These are phyloP conservation scores for Perccottus glenii DNA, from an alignment of 2,113 vertebrate genomes.

Conservation along the genomic window DNA sequence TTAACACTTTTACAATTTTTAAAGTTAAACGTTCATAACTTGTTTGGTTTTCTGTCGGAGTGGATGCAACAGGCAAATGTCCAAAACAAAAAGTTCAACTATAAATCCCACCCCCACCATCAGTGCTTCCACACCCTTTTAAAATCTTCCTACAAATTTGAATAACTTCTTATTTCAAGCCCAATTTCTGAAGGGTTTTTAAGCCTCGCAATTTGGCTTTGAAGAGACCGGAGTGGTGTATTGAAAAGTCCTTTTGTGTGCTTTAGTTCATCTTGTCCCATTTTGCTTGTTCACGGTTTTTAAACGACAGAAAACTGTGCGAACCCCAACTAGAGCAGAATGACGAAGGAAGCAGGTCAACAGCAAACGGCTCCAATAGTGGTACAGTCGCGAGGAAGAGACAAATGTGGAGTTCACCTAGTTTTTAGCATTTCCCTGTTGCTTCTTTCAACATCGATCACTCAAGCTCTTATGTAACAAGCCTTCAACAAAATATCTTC, in stretches of 20 bases:
- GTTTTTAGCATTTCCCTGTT: slow-evolving; percentile 11
- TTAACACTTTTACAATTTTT: no score
- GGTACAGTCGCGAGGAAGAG: slow-evolving; percentile 2
- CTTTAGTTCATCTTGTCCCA: slow-evolving; percentile 15
- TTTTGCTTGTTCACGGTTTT: not conserved
- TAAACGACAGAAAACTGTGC: slow-evolving; percentile 12
- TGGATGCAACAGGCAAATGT: slow-evolving; percentile 52
- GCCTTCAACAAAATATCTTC: not conserved
- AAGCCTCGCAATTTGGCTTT: not conserved
- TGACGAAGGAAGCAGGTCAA: not conserved
- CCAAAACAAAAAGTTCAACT: not conserved
- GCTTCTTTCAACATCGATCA: slow-evolving; percentile 18
- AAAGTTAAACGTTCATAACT: not conserved
- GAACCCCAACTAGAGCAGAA: slow-evolving; percentile 4
- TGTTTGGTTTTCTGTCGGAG: slow-evolving; percentile 33
- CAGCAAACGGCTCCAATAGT: not conserved
- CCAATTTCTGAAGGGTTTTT: no score
- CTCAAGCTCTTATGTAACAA: not conserved
- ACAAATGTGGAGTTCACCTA: slow-evolving; percentile 1
- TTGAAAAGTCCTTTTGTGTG: not conserved
- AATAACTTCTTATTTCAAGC: no score
- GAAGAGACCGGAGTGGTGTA: not conserved
- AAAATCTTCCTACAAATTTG: no score
- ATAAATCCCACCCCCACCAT: no score
- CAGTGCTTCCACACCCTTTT: not conserved